A percentile compares a stretch with the other conserved stretches of the same genome.
These are phyloP conservation scores for Apeira syringaria DNA, from an alignment of 2,888 invertebrate species.

Conservation along the genomic window DNA sequence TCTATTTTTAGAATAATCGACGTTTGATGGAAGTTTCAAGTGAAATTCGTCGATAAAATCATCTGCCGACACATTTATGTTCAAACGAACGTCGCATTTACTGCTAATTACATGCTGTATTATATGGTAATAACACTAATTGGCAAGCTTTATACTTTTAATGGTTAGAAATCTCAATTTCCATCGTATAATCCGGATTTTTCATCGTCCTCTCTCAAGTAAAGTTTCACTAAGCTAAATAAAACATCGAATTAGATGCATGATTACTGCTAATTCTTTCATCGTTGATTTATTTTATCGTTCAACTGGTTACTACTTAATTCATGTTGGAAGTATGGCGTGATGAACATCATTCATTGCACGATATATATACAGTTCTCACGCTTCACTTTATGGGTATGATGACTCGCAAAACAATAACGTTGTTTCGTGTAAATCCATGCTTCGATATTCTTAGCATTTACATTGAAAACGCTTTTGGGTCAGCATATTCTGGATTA, in stretches of 20 bases:
- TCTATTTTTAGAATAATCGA: conserved; percentile 54
- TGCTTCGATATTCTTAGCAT: conserved; percentile 2
- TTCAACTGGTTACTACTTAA: neutral
- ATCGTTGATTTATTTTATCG: no score
- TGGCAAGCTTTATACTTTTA: conserved; percentile 5
- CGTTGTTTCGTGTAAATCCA: conserved; percentile 4
- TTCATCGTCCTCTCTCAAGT: conserved; percentile 1
- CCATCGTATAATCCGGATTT: neutral
- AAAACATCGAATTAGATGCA: neutral
- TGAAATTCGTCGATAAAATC: conserved; percentile 24
- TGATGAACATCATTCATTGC: conserved; percentile 9
- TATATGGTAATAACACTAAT: conserved; percentile 8
- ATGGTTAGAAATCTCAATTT: conserved; percentile 9
- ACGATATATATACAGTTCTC: conserved; percentile 3
- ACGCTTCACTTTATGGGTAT: conserved; percentile 19
- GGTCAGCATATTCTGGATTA: neutral
- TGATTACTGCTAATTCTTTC: no score
- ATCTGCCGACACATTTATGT: conserved; percentile 10
- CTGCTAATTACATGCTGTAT: conserved; percentile 15
- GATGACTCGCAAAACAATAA: conserved; percentile 18
- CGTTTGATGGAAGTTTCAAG: conserved; percentile 23
- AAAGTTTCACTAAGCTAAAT: neutral
- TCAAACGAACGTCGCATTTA: conserved; percentile 4
- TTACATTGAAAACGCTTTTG: conserved; percentile 2
- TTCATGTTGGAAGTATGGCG: neutral